These are phyloP conservation scores for Octopus bimaculoides DNA, from an alignment of 1,140 invertebrate genomes.

Conservation along the genomic window DNA sequence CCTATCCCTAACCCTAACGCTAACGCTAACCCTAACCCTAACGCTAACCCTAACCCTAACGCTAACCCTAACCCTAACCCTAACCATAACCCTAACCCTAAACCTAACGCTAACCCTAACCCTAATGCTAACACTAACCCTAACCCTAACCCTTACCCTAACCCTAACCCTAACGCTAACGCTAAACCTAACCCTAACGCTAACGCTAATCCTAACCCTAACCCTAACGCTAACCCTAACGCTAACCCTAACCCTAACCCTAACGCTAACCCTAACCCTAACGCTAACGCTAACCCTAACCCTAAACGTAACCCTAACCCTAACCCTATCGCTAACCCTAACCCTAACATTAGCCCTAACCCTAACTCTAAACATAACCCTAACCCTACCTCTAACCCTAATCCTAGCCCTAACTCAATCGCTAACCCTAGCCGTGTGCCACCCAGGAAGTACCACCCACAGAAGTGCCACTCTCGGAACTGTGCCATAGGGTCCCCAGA, in stretches of 20 bases:
- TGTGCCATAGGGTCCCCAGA: too few species aligned
- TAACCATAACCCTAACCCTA: background rate
- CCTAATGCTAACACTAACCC: background rate
- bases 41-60: background rate
- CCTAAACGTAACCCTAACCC: background rate
- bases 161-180: background rate
- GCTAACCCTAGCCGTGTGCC: background rate
- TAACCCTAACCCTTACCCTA: background rate
- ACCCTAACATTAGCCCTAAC: background rate
- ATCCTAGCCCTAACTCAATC: background rate
- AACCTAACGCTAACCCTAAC: background rate
- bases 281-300: background rate
- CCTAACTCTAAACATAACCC: background rate
- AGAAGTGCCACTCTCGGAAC: too few species aligned
- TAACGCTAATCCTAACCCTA: background rate
- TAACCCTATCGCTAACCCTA: background rate
- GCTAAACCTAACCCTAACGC: background rate
- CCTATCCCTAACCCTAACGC: background rate
- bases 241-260: background rate
- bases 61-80: background rate
- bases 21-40: background rate
- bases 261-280: background rate
- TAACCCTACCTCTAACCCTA: background rate
- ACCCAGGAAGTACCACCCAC: too few species aligned
- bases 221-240: background rate